Percentiles rank a stretch among this genome's conserved stretches.
Conservation (phyloP, 2,888 invertebrate species). For the Conomelus anceps region DNA sequence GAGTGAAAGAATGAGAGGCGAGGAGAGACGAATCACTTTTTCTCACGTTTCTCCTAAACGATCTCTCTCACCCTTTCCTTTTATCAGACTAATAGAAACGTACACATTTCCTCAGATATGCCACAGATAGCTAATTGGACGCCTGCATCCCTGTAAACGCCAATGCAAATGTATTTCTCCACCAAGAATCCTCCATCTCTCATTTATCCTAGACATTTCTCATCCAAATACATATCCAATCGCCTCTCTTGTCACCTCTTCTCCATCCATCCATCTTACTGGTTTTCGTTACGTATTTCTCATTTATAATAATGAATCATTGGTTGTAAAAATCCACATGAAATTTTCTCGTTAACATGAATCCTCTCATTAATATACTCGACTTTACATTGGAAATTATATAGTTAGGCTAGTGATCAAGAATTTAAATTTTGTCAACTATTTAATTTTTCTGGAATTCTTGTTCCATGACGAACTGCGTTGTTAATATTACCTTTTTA, state of each 20-base stretch:
- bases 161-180: not conserved
- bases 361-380: not conserved
- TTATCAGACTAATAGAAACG: not conserved
- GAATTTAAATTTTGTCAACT: not conserved
- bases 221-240: not conserved
- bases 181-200: not conserved
- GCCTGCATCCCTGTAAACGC: not conserved
- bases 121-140: not conserved
- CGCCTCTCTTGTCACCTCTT: not conserved
- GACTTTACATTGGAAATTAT: not conserved
- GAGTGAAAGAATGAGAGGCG: not conserved
- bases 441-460: too few species aligned
- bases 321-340: not conserved
- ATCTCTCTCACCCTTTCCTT: not conserved
- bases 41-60: not conserved
- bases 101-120: not conserved
- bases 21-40: not conserved
- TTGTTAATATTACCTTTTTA: too few species aligned
- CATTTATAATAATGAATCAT: not conserved
- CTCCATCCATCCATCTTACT: not conserved
- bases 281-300: not conserved
- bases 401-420: not conserved
- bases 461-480: too few species aligned
- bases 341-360: not conserved
- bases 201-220: not conserved